Evolutionary conservation across 2,113 vertebrate genomes (phyloP), one percentile per base, ranked within the genome.

Genomic region (Epinephelus cyanopodus): DNA sequence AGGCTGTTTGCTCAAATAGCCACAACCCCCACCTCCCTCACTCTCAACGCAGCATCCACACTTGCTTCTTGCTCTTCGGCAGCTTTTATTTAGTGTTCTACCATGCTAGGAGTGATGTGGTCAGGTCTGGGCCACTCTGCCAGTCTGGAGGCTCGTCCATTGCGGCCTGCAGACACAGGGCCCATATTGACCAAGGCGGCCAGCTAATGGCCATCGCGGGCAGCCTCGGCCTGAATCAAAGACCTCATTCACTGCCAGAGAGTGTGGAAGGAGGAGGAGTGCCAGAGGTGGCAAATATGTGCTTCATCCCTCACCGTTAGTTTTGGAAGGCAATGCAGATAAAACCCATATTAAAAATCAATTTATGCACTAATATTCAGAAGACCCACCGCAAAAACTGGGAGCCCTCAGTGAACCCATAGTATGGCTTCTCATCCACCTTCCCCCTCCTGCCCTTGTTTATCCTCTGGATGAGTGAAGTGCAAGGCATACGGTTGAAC

Each of bases 291-390:
- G 94, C 90, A 93, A 95, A 94, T 92, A 93, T 93, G 92, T 76
- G 88, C 79, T 82, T 83, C 91, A 86, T 77, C 84, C 79, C 68
- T 76, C 57, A 70, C 64, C 83, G 92, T 94, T 94, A 90, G 91
- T 91, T 91, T 95, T 95, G 95, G 95, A 94, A 83, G 69, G 87
- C 79, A 29, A 72, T 5, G 19, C 82, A 76, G 93, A 94, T 95
- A 88, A 93, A 95, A 93, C 89, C 86, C 82, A 85, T 92, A 90
- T 94, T 94, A 93, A 95, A 95, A 94, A 95, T 94, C 92, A 94
- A 93, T 95, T 92, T 93, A 91, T 92, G 89, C 91, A 81, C 80
- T 93, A 94, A 95, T 94, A 94, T 94, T 93, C 90, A 91, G 74
- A 63, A 80, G 93, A 94, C 94, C 93, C 87, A 95, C 95, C 93